phyloP scores from a whole-genome alignment of 2,888 invertebrate genomes.

The Myopa tessellatipennis region DNA sequence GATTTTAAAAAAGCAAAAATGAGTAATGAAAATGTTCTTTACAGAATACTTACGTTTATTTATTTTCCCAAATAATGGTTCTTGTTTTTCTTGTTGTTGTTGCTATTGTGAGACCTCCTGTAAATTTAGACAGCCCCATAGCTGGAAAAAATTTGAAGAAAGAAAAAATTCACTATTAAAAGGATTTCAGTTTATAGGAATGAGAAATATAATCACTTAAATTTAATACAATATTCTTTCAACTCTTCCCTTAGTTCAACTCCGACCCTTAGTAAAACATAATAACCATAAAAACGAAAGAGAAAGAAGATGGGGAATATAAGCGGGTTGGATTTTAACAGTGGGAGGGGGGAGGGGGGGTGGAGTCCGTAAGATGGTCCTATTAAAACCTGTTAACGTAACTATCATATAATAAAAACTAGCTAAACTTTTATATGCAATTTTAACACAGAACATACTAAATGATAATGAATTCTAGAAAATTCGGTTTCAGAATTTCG shows the following conservation, averaged over 20 bases:
- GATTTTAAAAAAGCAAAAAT: background rate
- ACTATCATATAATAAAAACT: background rate
- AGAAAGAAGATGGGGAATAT: too few relatives aligned
- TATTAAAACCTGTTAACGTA: background rate
- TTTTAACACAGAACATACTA: background rate
- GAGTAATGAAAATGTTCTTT: too few relatives aligned
- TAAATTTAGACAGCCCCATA: background rate
- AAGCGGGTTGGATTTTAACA: too few relatives aligned
- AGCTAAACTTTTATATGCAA: background rate
- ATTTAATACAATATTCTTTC: too few relatives aligned
- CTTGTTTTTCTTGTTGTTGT: background rate
- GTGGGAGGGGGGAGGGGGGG: too few relatives aligned
- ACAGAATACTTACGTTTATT: constrained; percentile 25
- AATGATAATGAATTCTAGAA: background rate
- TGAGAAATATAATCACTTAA: background rate
- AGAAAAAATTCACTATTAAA: background rate
- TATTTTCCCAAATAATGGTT: background rate
- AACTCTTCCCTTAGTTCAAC: too few relatives aligned
- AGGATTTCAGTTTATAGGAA: background rate
- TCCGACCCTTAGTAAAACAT: too few relatives aligned
- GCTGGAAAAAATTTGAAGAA: background rate
- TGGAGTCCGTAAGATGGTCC: too few relatives aligned
- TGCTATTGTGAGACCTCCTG: background rate
- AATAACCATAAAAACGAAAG: too few relatives aligned
- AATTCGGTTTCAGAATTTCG: too few relatives aligned